phyloP scores from a whole-genome alignment of 2,113 vertebrate genomes.

The Eretmochelys imbricata region DNA sequence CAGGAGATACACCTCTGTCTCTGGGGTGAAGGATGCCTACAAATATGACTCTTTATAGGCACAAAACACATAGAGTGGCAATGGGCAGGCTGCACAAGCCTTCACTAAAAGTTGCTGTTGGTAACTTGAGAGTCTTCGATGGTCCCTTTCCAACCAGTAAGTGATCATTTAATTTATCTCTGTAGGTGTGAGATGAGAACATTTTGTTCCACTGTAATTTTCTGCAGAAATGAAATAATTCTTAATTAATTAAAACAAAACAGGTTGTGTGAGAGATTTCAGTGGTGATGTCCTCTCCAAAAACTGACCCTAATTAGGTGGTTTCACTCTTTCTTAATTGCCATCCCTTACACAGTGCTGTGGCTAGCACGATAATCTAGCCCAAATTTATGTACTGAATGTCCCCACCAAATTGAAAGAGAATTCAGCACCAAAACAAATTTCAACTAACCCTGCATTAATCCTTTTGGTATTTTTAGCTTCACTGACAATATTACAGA shows the following conservation, averaged over 20 bases:
- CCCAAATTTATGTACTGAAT: neutral
- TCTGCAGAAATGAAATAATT: constrained; percentile 34
- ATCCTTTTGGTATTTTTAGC: neutral
- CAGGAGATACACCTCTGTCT: constrained; percentile 49
- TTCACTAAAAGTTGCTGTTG: constrained; percentile 67
- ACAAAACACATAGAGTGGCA: constrained; percentile 70
- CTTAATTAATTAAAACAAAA: neutral
- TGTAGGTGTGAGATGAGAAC: constrained; percentile 52
- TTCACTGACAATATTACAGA: neutral
- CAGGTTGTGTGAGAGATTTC: neutral
- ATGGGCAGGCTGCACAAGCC: constrained; percentile 72
- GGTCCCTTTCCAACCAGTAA: constrained; percentile 52
- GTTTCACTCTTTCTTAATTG: neutral
- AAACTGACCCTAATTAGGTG: neutral
- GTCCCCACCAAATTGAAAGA: neutral
- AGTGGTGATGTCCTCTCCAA: neutral
- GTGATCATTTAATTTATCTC: constrained; percentile 66
- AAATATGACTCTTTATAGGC: constrained; percentile 69
- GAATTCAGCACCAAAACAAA: neutral
- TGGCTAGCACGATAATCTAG: neutral
- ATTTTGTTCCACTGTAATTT: constrained; percentile 34
- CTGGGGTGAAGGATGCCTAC: constrained; percentile 72
- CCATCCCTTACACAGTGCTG: neutral
- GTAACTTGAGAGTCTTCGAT: constrained; percentile 49
- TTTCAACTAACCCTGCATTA: neutral